Base-by-base conservation (phyloP, 2,888 invertebrate species). In the Xanthia icteritia region DNA sequence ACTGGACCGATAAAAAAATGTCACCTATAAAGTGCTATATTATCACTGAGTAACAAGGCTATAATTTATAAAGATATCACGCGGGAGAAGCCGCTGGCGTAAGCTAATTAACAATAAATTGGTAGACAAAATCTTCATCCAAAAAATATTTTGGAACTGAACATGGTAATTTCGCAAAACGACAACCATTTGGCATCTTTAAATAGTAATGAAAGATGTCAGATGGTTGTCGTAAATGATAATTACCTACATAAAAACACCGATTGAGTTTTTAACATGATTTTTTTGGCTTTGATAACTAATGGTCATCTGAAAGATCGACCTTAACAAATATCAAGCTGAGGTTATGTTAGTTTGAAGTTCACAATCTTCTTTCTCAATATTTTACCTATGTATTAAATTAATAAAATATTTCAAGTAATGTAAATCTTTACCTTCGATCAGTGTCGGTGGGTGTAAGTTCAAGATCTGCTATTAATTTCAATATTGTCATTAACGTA, bases 371-470 rank as follows among this genome's bases (percentile, higher is more conserved):
- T 60, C 60, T 58, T 39, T n/a, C 36, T 20, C 23, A 54, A 36
- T 11, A 54, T 51, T 27, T 27, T 39, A 42, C n/a, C 5, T n/a
- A 23, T 42, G 56, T 56, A 42, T 51, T 36, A 5, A 68, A 69
- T 23, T 67, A 68, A 67, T 31, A 27, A 67, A 56, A 39, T 75
- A 64, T 67, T 58, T 70, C 15, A 51, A 23, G 61, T 73, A 68
- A 64, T 45, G 48, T 73, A 45, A 66, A 65, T 68, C 27, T 60
- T 83, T 77, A 73, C 83, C 83, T 83, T 83, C 83, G 68, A 17
- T 27, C n/a, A 4, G 61, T 60, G 56, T 42, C 42, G 36, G 83
- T 83, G 85, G 83, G 83, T 77, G 84, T 84, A 84, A 83, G 84
- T 81, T 84, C 83, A 83, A 83, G 81, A 63, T 36, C 73, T 69